Evolutionary conservation across 2,888 invertebrate genomes (phyloP).

Genomic region (Drosophila pseudotakahashii): DNA sequence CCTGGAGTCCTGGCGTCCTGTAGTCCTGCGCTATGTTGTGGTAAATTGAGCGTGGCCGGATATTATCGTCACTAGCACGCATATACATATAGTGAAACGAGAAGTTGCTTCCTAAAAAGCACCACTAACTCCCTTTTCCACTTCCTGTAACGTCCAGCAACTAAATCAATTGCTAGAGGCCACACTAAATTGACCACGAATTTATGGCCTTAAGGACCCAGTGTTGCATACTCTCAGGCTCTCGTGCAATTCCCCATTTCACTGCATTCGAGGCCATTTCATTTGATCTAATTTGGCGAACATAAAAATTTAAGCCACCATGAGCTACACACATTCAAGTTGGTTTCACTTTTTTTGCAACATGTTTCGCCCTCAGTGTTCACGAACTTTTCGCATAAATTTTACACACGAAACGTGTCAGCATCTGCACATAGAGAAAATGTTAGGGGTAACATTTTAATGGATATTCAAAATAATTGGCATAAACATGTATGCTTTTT

Average conservation of each 20-base stretch:
- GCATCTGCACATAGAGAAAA: slow-evolving; percentile 22
- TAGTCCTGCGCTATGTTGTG: slow-evolving; percentile 43
- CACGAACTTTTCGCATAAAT: slow-evolving; percentile 74
- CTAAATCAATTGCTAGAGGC: slow-evolving; percentile 1
- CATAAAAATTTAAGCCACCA: slow-evolving; percentile 11
- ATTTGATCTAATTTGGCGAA: slow-evolving; percentile 28
- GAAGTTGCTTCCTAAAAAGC: background rate
- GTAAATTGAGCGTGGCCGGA: slow-evolving; percentile 69
- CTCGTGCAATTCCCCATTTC: slow-evolving; percentile 1
- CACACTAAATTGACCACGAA: background rate
- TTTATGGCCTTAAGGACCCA: background rate
- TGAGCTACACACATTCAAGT: slow-evolving; percentile 19
- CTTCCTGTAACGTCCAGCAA: slow-evolving; percentile 9
- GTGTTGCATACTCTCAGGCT: slow-evolving; percentile 66
- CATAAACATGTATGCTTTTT: no score
- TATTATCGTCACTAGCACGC: slow-evolving; percentile 55
- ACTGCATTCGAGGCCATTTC: background rate
- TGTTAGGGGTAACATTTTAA: no score
- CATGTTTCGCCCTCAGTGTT: slow-evolving; percentile 28
- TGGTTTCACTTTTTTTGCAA: slow-evolving; percentile 29
- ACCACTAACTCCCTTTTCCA: slow-evolving; percentile 14
- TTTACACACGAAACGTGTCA: slow-evolving; percentile 44
- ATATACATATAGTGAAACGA: background rate
- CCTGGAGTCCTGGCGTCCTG: background rate
- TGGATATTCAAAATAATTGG: background rate